Percentiles rank a stretch among this genome's conserved stretches.
Evolutionary conservation across 2,797 vertebrate genomes (phyloP).

Genomic region (Amblyraja radiata): DNA sequence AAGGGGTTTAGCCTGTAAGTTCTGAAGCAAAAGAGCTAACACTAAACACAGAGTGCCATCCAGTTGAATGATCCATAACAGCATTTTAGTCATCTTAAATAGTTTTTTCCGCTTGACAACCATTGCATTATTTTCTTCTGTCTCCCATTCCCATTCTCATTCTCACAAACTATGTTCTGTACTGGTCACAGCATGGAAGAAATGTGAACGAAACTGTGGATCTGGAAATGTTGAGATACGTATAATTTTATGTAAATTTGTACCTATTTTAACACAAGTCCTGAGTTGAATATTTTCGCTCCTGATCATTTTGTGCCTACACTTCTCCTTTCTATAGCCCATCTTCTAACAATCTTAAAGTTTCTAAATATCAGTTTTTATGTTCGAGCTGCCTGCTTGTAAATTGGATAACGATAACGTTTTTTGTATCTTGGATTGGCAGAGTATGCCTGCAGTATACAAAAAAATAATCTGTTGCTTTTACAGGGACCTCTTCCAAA

Average conservation of each 20-base stretch:
- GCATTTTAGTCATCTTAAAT: background rate
- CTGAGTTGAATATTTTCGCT: background rate
- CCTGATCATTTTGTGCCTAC: background rate
- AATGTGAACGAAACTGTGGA: background rate
- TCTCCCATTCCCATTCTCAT: background rate
- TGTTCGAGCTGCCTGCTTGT: too few relatives aligned
- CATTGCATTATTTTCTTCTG: background rate
- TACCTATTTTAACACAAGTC: background rate
- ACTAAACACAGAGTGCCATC: background rate
- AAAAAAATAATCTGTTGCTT: slow-evolving; percentile 33
- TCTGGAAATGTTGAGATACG: background rate
- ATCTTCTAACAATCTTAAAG: too few relatives aligned
- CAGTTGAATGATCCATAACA: background rate
- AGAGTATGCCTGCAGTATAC: background rate
- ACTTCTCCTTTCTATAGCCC: background rate
- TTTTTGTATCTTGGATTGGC: background rate
- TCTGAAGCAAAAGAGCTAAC: background rate
- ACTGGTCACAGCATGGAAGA: background rate
- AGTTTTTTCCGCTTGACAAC: background rate
- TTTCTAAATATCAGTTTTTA: background rate
- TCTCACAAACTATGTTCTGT: background rate
- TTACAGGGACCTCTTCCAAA: slow-evolving; percentile 87
- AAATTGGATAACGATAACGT: background rate
- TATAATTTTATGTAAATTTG: background rate
- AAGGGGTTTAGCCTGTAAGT: background rate